phyloP scores from a whole-genome alignment of 2,797 vertebrate genomes.

The Esox lucius region DNA sequence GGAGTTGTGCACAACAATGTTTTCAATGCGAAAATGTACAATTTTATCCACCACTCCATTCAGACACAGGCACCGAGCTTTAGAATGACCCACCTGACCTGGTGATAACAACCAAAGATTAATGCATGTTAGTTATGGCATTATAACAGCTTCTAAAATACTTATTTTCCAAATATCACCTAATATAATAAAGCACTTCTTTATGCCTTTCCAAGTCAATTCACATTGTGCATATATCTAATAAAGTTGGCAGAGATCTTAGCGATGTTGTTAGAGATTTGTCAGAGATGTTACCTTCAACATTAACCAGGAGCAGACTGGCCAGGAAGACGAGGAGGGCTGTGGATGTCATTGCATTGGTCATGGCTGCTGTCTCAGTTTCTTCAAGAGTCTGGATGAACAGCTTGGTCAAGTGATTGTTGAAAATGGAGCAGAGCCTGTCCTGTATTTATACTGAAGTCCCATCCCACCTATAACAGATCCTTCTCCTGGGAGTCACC shows the following conservation, averaged over 20 bases:
- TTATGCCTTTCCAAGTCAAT: background rate
- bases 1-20: background rate
- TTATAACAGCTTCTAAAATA: background rate
- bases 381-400: background rate
- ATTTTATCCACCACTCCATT: background rate
- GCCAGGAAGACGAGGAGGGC: background rate
- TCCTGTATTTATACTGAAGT: background rate
- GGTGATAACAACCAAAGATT: background rate
- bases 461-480: background rate
- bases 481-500: no score
- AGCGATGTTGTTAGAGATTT: background rate
- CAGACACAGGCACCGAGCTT: background rate
- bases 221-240: background rate
- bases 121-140: background rate
- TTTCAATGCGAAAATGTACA: background rate
- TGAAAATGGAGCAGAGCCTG: background rate
- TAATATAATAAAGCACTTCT: background rate
- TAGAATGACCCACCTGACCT: slow-evolving; percentile 2
- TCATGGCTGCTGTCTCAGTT: slow-evolving; percentile 1
- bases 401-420: background rate
- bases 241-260: background rate
- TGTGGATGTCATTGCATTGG: background rate
- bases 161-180: background rate
- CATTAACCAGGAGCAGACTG: background rate
- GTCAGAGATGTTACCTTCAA: background rate